These are phyloP conservation scores for Seladonia tumulorum DNA, from an alignment of 2,888 invertebrate genomes.

Conservation along the genomic window DNA sequence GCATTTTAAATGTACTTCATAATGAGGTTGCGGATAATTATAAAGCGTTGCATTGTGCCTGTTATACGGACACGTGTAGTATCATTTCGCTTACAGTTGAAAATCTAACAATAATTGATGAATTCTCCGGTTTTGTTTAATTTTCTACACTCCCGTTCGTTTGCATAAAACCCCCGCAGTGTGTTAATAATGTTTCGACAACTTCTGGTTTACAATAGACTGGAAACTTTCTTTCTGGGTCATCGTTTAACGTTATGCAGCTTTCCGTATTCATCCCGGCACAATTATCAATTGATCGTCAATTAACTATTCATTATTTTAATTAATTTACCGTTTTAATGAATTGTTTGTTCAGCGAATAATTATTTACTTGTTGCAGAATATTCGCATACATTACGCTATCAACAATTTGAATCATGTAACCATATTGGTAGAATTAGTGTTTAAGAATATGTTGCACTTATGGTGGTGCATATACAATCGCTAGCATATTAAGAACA, in stretches of 20 bases:
- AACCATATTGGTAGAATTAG: not conserved
- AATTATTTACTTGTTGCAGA: not conserved
- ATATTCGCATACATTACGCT: not conserved
- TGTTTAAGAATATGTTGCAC: not conserved
- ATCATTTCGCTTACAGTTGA: not conserved
- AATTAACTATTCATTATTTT: not conserved
- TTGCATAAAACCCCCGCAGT: not conserved
- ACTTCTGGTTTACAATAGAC: not conserved
- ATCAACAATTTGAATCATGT: not conserved
- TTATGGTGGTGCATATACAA: no score
- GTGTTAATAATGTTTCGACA: not conserved
- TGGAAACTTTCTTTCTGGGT: not conserved
- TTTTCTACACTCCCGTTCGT: not conserved
- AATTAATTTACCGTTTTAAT: not conserved
- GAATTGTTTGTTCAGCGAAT: not conserved
- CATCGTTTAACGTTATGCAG: not conserved
- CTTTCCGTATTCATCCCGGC: not conserved
- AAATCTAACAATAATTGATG: not conserved
- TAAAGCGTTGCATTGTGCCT: not conserved
- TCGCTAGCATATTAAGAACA: no score
- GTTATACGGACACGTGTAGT: not conserved
- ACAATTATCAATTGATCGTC: not conserved
- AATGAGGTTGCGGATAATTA: not conserved
- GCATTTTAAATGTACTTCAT: constrained; percentile 1
- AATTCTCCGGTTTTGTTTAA: not conserved